Evolutionary conservation across 2,113 vertebrate species (phyloP), one percentile per base, ranked within the genome.

Genomic region (Steatornis caripensis): DNA sequence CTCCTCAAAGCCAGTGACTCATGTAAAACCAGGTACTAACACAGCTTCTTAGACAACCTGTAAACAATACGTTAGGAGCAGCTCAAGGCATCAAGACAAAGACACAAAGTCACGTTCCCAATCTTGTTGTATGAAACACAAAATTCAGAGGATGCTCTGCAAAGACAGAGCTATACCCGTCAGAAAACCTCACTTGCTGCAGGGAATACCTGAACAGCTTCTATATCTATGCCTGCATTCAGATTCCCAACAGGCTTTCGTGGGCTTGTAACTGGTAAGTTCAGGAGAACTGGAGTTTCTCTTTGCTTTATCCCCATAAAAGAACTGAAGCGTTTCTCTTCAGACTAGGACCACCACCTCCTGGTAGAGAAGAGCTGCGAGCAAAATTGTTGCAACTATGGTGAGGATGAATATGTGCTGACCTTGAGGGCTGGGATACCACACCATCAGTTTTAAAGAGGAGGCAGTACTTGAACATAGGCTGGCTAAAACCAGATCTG

Each of bases 181-280:
- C 58, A 51, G 48, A 39, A 78, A 74, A 19, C 22, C 43, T 68
- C 37, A 23, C 60, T 10, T 22, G 57, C 53, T 69, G 77, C 61
- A 64, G 45, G 41, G 32, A 51, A 55, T 21, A 66, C 34, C 87
- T 37, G 1, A 60, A 55, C 41, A 72, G 58, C 49, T 57, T 37
- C 61, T 43, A 11, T 5, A 37, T 4, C 45, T 39, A 5, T n/a
- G 54, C 21, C 65, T 76, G 10, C 12, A 27, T 5, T 6, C 24
- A 82, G 34, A 26, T 37, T 37, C 45, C 39, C 45, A 84, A 48
- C 11, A 64, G 84, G 37, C 29, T 89, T 43, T n/a, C 79, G n/a
- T 0, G 0, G 7, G 64, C 37, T 22, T 79, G 7, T 39, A 54
- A 65, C 20, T 26, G 29, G 0, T 30, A 26, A 77, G 13, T 5